phyloP scores from a whole-genome alignment of 2,888 invertebrate genomes.

The Pediacus dermestoides region DNA sequence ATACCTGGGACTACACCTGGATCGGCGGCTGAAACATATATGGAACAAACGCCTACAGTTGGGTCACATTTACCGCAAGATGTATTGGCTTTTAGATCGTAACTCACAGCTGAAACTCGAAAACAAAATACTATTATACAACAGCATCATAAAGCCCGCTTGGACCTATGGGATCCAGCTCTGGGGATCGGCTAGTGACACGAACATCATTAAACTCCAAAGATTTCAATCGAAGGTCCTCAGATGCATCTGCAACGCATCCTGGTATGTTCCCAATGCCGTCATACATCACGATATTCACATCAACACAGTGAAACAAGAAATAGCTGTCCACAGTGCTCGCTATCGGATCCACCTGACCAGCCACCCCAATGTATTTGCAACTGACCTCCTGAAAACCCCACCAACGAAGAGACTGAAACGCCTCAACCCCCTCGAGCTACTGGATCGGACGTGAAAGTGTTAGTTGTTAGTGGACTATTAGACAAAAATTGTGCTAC shows the following conservation, averaged over 20 bases:
- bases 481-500: too few relatives aligned
- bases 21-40: not conserved
- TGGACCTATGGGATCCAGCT: constrained; percentile 8
- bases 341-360: too few relatives aligned
- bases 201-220: constrained; percentile 7
- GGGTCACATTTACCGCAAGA: not conserved
- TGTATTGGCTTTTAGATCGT: not conserved
- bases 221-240: constrained; percentile 9
- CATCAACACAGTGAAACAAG: too few relatives aligned
- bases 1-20: not conserved
- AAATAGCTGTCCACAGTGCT: too few relatives aligned
- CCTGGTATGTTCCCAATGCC: constrained; percentile 14
- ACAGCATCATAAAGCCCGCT: not conserved
- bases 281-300: too few relatives aligned
- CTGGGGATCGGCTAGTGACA: constrained; percentile 4
- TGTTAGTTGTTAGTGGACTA: too few relatives aligned
- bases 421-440: too few relatives aligned
- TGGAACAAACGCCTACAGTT: not conserved
- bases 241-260: constrained; percentile 2
- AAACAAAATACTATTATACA: not conserved
- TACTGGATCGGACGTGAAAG: too few relatives aligned
- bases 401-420: too few relatives aligned
- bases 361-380: too few relatives aligned
- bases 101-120: not conserved
- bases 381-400: too few relatives aligned